phyloP scores from a whole-genome alignment of 2,113 vertebrate genomes.

The Lagopus leucura region DNA sequence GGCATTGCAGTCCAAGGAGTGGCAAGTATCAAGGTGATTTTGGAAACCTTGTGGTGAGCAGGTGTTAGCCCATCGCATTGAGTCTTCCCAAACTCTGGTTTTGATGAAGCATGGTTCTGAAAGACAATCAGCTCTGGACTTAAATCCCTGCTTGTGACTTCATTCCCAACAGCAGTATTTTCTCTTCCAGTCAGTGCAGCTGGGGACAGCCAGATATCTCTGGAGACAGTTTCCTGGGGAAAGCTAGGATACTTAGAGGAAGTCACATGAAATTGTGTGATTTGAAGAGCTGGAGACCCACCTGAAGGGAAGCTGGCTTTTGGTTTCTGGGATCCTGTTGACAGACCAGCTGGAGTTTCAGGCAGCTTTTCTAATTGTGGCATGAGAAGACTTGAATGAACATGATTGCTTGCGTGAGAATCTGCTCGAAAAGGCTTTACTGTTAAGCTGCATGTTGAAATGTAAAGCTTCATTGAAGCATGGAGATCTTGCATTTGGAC shows the following conservation, averaged over 20 bases:
- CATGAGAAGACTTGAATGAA: slow-evolving; percentile 45
- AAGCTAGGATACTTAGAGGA: slow-evolving; percentile 40
- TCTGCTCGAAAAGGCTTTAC: slow-evolving; percentile 53
- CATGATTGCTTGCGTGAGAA: not conserved
- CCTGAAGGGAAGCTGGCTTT: slow-evolving; percentile 48
- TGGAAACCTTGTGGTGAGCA: slow-evolving; percentile 70
- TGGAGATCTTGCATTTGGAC: slow-evolving; percentile 39
- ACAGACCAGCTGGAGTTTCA: not conserved
- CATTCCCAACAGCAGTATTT: not conserved
- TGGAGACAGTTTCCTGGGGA: slow-evolving; percentile 54
- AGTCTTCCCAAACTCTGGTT: slow-evolving; percentile 42
- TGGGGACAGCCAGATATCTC: slow-evolving; percentile 60
- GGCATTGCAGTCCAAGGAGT: slow-evolving; percentile 72
- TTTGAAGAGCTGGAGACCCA: slow-evolving; percentile 61
- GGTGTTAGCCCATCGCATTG: slow-evolving; percentile 37
- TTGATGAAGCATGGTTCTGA: slow-evolving; percentile 56
- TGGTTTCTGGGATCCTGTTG: slow-evolving; percentile 16
- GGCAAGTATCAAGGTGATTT: slow-evolving; percentile 74
- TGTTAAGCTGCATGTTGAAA: slow-evolving; percentile 73
- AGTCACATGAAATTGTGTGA: slow-evolving; percentile 71
- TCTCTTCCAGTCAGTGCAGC: slow-evolving; percentile 45
- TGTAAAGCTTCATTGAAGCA: slow-evolving; percentile 69
- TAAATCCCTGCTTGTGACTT: not conserved
- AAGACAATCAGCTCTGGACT: slow-evolving; percentile 64
- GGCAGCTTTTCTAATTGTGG: slow-evolving; percentile 41